Percentiles rank a stretch among this genome's conserved stretches.
These are phyloP conservation scores for Xerus inauris DNA, from an alignment of 2,113 vertebrate species.

Conservation along the genomic window DNA sequence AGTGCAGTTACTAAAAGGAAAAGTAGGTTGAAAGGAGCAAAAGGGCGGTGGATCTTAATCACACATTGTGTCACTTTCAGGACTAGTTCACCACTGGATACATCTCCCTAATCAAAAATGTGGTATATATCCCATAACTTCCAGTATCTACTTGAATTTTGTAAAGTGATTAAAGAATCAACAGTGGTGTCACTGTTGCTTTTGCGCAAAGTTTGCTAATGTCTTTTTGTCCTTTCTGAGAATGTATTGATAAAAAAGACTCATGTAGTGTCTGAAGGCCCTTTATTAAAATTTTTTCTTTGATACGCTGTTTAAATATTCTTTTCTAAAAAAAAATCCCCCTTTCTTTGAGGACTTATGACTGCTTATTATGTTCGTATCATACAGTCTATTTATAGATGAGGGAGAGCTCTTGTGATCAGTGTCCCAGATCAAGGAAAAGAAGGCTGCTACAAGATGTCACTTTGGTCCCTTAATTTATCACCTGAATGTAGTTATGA, in stretches of 20 bases:
- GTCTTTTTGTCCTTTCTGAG: neutral
- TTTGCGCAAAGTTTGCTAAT: neutral
- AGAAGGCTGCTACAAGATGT: neutral
- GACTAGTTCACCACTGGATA: no score
- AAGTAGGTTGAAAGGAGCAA: neutral
- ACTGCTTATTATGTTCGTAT: neutral
- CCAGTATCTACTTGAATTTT: neutral
- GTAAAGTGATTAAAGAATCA: neutral
- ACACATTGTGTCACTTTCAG: neutral
- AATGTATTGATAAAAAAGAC: neutral
- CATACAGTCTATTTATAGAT: neutral
- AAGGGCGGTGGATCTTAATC: neutral
- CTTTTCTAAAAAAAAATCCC: neutral
- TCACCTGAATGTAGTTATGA: neutral
- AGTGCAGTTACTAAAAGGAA: neutral
- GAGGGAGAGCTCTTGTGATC: neutral
- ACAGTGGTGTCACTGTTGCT: neutral
- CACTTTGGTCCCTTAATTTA: neutral
- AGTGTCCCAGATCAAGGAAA: neutral
- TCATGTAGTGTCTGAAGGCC: neutral
- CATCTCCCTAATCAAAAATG: neutral
- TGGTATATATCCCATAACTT: fast-evolving
- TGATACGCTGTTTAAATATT: neutral
- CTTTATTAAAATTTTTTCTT: neutral
- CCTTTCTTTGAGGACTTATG: neutral